Conservation (phyloP, 2,113 vertebrate species). For the Strix uralensis region DNA sequence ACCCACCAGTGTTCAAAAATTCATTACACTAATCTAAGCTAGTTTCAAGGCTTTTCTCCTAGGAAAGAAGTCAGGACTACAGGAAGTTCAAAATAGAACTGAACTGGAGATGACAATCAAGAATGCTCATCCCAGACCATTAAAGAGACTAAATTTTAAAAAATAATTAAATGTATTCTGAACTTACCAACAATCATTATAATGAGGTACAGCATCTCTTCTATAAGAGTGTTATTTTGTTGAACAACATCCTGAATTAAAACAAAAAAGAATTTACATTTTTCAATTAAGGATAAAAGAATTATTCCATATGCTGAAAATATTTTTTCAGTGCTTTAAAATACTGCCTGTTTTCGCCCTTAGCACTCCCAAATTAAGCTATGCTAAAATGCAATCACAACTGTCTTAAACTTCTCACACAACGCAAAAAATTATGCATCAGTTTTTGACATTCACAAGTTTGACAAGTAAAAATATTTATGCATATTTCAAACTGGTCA, state of each 20-base stretch:
- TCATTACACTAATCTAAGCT: not conserved
- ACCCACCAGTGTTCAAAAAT: not conserved
- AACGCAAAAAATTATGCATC: not conserved
- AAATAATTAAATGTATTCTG: not conserved
- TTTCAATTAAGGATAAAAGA: not conserved
- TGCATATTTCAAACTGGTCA: not conserved
- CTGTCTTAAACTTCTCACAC: not conserved
- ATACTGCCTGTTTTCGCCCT: not conserved
- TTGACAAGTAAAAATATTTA: not conserved
- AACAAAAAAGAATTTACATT: not conserved
- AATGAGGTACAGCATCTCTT: conserved; percentile 97
- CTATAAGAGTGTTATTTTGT: conserved; percentile 97
- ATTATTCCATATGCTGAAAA: not conserved
- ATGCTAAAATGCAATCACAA: not conserved
- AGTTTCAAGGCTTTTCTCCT: not conserved
- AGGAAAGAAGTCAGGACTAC: not conserved
- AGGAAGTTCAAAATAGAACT: not conserved
- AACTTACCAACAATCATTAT: conserved; percentile 95
- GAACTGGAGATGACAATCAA: not conserved
- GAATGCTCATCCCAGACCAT: not conserved
- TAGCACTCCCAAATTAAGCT: not conserved
- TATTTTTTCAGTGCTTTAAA: not conserved
- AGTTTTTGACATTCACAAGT: not conserved
- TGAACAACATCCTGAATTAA: conserved; percentile 87
- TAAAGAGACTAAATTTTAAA: not conserved